These are phyloP conservation scores for Fringilla coelebs DNA, from an alignment of 2,797 vertebrate species.

Conservation along the genomic window DNA sequence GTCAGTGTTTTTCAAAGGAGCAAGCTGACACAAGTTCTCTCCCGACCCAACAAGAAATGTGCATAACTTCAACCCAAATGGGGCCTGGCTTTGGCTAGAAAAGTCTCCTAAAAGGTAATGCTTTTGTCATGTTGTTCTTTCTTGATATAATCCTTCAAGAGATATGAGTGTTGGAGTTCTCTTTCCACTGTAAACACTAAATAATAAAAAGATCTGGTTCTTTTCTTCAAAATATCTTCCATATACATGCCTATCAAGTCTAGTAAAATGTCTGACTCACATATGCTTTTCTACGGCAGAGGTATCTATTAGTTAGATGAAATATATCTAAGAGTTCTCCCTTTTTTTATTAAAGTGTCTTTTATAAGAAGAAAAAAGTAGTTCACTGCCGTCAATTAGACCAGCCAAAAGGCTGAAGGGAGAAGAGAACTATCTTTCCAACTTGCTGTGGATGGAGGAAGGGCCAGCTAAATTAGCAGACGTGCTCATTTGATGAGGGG, in stretches of 20 bases:
- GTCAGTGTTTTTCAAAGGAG: not conserved
- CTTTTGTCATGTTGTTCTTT: not conserved
- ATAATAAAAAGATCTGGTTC: not conserved
- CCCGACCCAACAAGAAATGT: not conserved
- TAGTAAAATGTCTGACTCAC: not conserved
- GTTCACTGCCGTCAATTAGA: constrained; percentile 38
- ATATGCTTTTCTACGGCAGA: not conserved
- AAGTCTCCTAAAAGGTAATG: not conserved
- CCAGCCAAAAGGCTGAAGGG: not conserved
- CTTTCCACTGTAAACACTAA: not conserved
- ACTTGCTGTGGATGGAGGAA: not conserved
- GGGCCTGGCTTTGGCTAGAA: not conserved
- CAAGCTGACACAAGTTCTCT: not conserved
- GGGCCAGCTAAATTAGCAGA: constrained; percentile 6
- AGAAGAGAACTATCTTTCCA: constrained; percentile 23
- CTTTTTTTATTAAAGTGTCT: constrained; percentile 28
- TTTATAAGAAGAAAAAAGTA: constrained; percentile 26
- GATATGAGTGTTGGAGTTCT: not conserved
- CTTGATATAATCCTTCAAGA: not conserved
- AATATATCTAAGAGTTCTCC: not conserved
- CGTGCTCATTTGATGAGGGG: not conserved
- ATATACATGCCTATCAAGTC: not conserved
- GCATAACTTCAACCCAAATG: not conserved
- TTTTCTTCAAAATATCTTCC: not conserved
- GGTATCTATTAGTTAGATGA: not conserved